Conservation (phyloP, 2,888 invertebrate species). For the Hymenopus coronatus region DNA sequence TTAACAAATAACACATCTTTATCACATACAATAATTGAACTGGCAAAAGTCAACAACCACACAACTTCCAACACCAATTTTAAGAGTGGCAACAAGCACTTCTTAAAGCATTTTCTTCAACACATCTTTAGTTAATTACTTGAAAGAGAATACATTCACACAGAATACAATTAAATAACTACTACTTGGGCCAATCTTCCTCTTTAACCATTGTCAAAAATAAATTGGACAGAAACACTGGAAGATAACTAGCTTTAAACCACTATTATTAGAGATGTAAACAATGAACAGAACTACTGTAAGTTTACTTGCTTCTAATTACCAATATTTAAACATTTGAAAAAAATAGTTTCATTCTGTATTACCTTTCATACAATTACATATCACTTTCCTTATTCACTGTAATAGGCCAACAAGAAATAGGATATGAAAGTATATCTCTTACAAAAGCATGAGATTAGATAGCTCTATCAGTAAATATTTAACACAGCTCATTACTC, state of each 20-base stretch:
- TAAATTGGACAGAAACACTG: not conserved
- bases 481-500: not conserved
- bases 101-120: not conserved
- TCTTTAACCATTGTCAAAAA: not conserved
- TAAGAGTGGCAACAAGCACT: slow-evolving; percentile 16
- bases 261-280: not conserved
- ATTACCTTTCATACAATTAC: not conserved
- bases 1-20: slow-evolving; percentile 19
- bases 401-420: slow-evolving; percentile 19
- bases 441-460: not conserved
- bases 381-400: slow-evolving; percentile 2
- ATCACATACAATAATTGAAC: slow-evolving; percentile 7
- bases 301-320: not conserved
- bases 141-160: not conserved
- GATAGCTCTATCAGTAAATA: not conserved
- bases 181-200: not conserved
- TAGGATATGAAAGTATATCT: not conserved
- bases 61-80: slow-evolving; percentile 12
- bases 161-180: not conserved
- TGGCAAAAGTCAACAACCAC: slow-evolving; percentile 16
- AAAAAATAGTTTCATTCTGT: not conserved
- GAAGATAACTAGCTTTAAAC: not conserved
- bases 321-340: slow-evolving; percentile 8
- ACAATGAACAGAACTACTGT: not conserved
- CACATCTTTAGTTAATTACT: not conserved